Evolutionary conservation across 2,888 invertebrate species (phyloP).

Genomic region (Corbicula japonica): DNA sequence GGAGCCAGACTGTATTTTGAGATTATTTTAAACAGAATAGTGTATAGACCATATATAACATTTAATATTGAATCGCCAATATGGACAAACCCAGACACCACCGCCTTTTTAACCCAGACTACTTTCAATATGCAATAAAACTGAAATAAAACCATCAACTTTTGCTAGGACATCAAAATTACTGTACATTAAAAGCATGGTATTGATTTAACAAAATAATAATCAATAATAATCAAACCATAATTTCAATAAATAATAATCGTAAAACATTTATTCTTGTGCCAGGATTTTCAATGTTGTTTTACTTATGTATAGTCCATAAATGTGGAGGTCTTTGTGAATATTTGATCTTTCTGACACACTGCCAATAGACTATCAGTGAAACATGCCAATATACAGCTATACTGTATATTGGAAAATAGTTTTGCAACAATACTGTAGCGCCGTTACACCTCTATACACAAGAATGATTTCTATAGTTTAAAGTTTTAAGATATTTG

Average conservation of each 20-base stretch:
- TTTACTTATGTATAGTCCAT: slow-evolving; percentile 16
- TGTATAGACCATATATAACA: no score
- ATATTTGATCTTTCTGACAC: slow-evolving; percentile 28
- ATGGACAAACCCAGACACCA: no score
- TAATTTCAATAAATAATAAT: slow-evolving; percentile 12
- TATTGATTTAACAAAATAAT: slow-evolving; percentile 5
- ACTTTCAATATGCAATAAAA: no score
- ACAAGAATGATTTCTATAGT: slow-evolving; percentile 49
- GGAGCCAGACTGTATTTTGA: no score
- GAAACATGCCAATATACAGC: slow-evolving; percentile 20
- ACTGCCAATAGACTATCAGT: slow-evolving; percentile 44
- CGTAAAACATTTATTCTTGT: slow-evolving; percentile 29
- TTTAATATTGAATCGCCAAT: no score
- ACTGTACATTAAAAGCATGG: no score
- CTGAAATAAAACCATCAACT: no score
- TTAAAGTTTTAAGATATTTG: slow-evolving; percentile 31
- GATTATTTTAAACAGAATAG: no score
- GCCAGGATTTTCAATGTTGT: slow-evolving; percentile 6
- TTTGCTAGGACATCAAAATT: no score
- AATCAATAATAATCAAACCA: slow-evolving; percentile 4
- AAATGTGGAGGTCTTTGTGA: slow-evolving; percentile 22
- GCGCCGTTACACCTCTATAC: slow-evolving; percentile 46
- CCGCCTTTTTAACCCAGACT: no score
- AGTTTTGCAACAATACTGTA: slow-evolving; percentile 20
- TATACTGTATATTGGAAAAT: slow-evolving; percentile 41